Conservation (phyloP, 2,797 vertebrate species). For the Chrysocyon brachyurus region DNA sequence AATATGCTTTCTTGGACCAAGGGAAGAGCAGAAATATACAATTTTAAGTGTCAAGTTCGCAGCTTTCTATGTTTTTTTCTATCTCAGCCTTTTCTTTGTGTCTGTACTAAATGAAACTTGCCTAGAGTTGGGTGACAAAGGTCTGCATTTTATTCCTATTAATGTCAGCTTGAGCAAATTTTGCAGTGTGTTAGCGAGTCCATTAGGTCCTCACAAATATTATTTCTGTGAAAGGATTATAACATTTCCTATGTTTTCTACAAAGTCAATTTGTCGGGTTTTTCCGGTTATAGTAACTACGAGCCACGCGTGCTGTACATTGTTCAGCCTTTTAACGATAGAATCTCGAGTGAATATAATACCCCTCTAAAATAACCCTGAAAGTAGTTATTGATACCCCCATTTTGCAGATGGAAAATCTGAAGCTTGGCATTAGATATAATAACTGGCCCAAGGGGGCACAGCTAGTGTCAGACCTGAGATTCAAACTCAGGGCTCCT, state of each 20-base stretch:
- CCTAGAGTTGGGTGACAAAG: background rate
- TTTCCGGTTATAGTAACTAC: background rate
- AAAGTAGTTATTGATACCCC: background rate
- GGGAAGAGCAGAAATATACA: conserved; percentile 47
- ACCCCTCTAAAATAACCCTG: background rate
- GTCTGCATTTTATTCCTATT: conserved; percentile 29
- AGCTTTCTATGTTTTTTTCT: background rate
- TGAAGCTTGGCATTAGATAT: background rate
- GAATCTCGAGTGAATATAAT: background rate
- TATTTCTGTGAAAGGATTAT: conserved; percentile 48
- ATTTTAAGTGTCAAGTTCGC: conserved; percentile 11
- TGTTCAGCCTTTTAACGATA: background rate
- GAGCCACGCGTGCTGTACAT: background rate
- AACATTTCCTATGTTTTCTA: conserved; percentile 23
- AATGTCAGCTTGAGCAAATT: conserved; percentile 52
- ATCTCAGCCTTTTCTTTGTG: background rate
- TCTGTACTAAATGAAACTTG: background rate
- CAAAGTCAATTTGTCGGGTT: conserved; percentile 15
- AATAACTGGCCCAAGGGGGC: background rate
- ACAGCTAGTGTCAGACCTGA: background rate
- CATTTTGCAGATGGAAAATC: conserved; percentile 38
- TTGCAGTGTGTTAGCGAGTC: background rate
- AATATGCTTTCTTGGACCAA: background rate
- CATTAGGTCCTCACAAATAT: conserved; percentile 19
- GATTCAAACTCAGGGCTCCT: background rate